These are phyloP conservation scores for Talpa occidentalis DNA, from an alignment of 2,113 vertebrate species.

Conservation along the genomic window DNA sequence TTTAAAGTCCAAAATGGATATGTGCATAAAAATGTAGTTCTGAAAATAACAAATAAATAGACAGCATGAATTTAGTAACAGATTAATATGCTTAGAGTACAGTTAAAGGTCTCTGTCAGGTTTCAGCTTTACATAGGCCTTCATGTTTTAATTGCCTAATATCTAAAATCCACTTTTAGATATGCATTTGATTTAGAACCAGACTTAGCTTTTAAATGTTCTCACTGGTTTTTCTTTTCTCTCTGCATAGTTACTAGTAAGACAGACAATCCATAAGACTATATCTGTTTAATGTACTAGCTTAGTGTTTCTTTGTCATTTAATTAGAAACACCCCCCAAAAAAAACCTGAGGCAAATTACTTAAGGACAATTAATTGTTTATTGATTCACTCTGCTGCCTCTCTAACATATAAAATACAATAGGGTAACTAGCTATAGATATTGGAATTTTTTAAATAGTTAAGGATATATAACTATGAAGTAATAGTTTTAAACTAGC, in stretches of 20 bases:
- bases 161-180: neutral
- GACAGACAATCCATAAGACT: neutral
- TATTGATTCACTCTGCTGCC: neutral
- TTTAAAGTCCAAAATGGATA: constrained; percentile 40
- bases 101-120: neutral
- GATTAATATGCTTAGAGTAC: neutral
- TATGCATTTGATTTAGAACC: neutral
- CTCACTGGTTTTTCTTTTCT: neutral
- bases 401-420: neutral
- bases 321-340: neutral
- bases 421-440: neutral
- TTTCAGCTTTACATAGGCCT: neutral
- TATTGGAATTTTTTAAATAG: neutral
- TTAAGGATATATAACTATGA: constrained; percentile 10
- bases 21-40: neutral
- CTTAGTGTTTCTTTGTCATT: constrained; percentile 30
- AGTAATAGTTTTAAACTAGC: neutral
- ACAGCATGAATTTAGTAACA: neutral
- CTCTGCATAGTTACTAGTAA: neutral
- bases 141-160: neutral
- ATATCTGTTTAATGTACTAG: neutral
- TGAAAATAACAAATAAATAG: neutral
- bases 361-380: neutral
- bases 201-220: constrained; percentile 32
- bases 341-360: neutral